phyloP scores from a whole-genome alignment of 2,888 invertebrate genomes.

The Phyllotreta striolata region DNA sequence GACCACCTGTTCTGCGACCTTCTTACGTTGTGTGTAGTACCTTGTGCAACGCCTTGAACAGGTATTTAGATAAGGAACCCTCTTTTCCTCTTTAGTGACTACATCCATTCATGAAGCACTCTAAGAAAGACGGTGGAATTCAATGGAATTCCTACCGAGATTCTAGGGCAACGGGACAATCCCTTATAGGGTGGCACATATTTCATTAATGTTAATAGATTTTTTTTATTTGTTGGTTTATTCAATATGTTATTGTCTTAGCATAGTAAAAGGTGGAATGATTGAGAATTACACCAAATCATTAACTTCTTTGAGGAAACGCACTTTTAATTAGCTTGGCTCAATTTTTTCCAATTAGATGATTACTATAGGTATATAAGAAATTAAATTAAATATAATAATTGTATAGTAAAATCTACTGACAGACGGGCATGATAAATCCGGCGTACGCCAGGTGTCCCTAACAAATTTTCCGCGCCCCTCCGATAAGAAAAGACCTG shows the following conservation, averaged over 20 bases:
- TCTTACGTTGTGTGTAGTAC: constrained; percentile 10
- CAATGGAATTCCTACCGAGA: not conserved
- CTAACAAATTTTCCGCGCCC: constrained; percentile 5
- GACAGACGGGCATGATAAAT: not conserved
- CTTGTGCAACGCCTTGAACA: constrained; percentile 5
- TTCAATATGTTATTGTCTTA: too few species aligned
- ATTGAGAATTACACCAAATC: too few species aligned
- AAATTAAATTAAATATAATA: too few species aligned
- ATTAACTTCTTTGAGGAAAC: too few species aligned
- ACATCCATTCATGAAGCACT: constrained; percentile 13
- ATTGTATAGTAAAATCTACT: not conserved
- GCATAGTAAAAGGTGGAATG: too few species aligned
- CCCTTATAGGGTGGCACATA: too few species aligned
- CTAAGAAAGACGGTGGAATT: constrained; percentile 7
- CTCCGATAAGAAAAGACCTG: constrained; percentile 18
- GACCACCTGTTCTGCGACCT: constrained; percentile 22
- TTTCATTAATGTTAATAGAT: too few species aligned
- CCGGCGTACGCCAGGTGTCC: constrained; percentile 11
- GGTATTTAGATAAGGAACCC: constrained; percentile 24
- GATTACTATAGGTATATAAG: too few species aligned
- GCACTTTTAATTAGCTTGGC: too few species aligned
- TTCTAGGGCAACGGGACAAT: not conserved
- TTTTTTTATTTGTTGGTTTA: too few species aligned
- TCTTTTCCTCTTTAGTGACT: constrained; percentile 19
- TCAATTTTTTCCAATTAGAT: too few species aligned